Evolutionary conservation across 2,113 vertebrate species (phyloP), one percentile per base, ranked within the genome.

Genomic region (Cheirogaleus medius): DNA sequence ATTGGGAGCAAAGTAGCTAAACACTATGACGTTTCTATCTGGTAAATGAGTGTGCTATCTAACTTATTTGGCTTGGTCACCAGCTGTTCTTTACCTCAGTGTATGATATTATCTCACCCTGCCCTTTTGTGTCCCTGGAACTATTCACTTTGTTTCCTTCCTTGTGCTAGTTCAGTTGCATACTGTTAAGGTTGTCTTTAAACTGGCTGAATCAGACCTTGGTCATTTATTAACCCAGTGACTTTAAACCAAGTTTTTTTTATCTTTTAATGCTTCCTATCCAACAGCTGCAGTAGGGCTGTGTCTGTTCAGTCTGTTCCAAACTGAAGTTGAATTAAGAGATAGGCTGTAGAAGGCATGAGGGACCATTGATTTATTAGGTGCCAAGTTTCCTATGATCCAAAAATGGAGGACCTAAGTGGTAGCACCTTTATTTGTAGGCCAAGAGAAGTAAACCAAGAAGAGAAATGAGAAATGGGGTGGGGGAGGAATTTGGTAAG

Each of bases 151-250:
- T 47, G 86, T 77, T 98, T 97, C 97, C 97, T 97, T 97, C 96
- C 96, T 87, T 82, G 81, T 77, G 56, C 82, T 93, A 6, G n/a
- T 54, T 87, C n/a, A 39, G 56, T 74, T 74, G 82, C 77, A 42
- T 76, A 58, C 69, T 64, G 49, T 88, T 68, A 78, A 88, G 73
- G 44, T 78, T 90, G 83, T 82, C 87, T 87, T 94, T 84, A 94
- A 87, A 71, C 92, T 90, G 91, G 80, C 94, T 76, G 90, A 97
- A 84, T 94, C 89, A 93, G 87, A 81, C 78, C 94, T 84, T 42
- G 76, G 95, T 92, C 87, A 97, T 81, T 97, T 92, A 98, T 98
- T 97, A 98, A 96, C 98, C 87, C 0, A 87, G 74, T 91, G 90
- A 97, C 97, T 93, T 97, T 91, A 95, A 89, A 87, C 91, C 37